Base-by-base conservation (phyloP, 1,140 invertebrate genomes). In the Drosophila nigromelanica region DNA sequence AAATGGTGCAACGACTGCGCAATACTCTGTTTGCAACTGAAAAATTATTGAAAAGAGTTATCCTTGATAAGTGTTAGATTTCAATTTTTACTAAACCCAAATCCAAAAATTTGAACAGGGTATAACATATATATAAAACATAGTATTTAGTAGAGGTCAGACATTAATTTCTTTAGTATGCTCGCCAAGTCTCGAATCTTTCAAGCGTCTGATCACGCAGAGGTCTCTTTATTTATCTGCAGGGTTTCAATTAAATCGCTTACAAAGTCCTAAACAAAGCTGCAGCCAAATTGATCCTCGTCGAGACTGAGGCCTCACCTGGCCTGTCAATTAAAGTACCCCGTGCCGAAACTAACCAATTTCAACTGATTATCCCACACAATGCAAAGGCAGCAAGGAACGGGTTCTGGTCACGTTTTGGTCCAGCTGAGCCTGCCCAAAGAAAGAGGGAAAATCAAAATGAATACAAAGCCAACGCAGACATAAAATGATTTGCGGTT, bases 401-500 rank as follows among this genome's bases (percentile, higher is more conserved):
- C 82, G 54, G 67, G 58, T 75, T 75, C 68, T 63, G 50, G 21
- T 69, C 59, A 55, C 30, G 50, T 55, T 68, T 58, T 18, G 24
- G 55, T 58, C 24, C 55, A 58, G 50, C 14, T 10, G 6, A 10
- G 48, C 8, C 48, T 51, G 24, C 27, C 71, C 59, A 61, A 39
- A 39, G 12, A 15, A 8, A 2, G 27, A 30, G 45, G 35, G 18
- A 10, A 51, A 58, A 68, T 50, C 52, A 21, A 50, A 60, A 63
- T 56, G 61, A 58, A 58, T 61, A 51, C 33, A 73, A 76, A 58
- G 42, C 63, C 78, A 76, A 82, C 60, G 71, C 83, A 78, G 83
- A 89, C 82, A 67, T 39, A 60, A 89, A 89, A 89, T 89, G 76
- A 80, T 78, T 89, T 83, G 85, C 80, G 64, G 77, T 85, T 89